These are phyloP conservation scores for Probaryconus sp. DNA, from an alignment of 1,140 invertebrate genomes.

Conservation along the genomic window DNA sequence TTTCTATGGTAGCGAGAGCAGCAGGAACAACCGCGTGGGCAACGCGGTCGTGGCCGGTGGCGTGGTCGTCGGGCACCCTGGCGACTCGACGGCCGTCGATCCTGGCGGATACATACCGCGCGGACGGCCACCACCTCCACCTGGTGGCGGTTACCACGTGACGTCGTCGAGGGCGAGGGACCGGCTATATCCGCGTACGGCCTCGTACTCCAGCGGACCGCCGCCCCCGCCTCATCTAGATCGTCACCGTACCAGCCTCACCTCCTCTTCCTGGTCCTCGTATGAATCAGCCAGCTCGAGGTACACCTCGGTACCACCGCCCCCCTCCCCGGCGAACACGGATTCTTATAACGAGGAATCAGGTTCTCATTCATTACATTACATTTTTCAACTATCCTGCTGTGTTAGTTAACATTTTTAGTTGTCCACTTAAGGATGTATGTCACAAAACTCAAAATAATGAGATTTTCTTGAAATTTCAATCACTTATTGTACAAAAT, in stretches of 20 bases:
- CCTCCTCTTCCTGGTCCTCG: conserved; percentile 70
- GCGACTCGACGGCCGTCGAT: conserved; percentile 70
- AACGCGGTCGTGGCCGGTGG: conserved; percentile 67
- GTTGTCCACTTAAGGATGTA: too few relatives aligned
- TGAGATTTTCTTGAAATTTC: too few relatives aligned
- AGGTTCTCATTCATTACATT: too few relatives aligned
- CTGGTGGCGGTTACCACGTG: conserved; percentile 73
- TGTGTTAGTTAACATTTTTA: too few relatives aligned
- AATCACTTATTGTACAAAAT: too few relatives aligned
- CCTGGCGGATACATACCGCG: conserved; percentile 71
- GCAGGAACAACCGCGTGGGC: conserved; percentile 69
- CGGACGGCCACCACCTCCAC: conserved; percentile 67
- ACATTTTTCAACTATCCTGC: too few relatives aligned
- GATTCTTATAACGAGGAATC: conserved; percentile 72
- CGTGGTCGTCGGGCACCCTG: conserved; percentile 68
- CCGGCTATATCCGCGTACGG: conserved; percentile 73
- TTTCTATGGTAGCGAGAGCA: conserved; percentile 70
- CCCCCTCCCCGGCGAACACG: conserved; percentile 70
- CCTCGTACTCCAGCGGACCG: conserved; percentile 71
- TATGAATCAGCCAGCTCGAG: conserved; percentile 73
- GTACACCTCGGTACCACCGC: conserved; percentile 71
- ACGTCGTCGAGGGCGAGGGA: conserved; percentile 76
- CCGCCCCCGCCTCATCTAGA: conserved; percentile 75
- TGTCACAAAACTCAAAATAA: too few relatives aligned
- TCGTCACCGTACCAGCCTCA: conserved; percentile 70